Conservation (phyloP, 2,113 vertebrate genomes). For the Macquaria australasica region DNA sequence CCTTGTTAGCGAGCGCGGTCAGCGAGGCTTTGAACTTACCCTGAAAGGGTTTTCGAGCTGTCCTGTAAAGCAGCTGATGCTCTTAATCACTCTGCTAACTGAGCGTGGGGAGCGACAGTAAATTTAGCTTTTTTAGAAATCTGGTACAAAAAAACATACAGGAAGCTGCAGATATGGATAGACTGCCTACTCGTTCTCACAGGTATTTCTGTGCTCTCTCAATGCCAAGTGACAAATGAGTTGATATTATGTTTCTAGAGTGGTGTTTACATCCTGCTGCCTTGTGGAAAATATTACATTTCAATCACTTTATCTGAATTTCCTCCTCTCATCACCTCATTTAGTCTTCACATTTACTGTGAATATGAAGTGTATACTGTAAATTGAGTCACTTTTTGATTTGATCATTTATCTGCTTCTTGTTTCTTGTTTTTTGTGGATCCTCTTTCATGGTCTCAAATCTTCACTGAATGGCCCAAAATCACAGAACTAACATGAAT, state of each 20-base stretch:
- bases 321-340: too few relatives aligned
- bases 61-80: slow-evolving; percentile 52
- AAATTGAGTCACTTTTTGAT: not conserved
- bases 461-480: not conserved
- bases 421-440: not conserved
- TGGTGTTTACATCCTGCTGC: not conserved
- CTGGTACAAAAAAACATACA: fast-evolving
- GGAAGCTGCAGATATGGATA: not conserved
- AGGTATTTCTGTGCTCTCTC: not conserved
- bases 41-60: slow-evolving; percentile 35
- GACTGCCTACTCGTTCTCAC: not conserved
- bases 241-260: not conserved
- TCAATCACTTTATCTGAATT: not conserved
- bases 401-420: not conserved
- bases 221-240: not conserved
- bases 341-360: not conserved
- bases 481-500: slow-evolving; percentile 1
- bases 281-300: not conserved
- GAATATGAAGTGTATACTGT: not conserved
- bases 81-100: slow-evolving; percentile 52
- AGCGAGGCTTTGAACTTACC: slow-evolving; percentile 41
- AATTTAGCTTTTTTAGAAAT: not conserved
- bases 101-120: not conserved
- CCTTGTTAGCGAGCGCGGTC: slow-evolving; percentile 45
- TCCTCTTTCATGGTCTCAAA: not conserved